phyloP scores from a whole-genome alignment of 1,140 invertebrate genomes.

The Maconellicoccus hirsutus region DNA sequence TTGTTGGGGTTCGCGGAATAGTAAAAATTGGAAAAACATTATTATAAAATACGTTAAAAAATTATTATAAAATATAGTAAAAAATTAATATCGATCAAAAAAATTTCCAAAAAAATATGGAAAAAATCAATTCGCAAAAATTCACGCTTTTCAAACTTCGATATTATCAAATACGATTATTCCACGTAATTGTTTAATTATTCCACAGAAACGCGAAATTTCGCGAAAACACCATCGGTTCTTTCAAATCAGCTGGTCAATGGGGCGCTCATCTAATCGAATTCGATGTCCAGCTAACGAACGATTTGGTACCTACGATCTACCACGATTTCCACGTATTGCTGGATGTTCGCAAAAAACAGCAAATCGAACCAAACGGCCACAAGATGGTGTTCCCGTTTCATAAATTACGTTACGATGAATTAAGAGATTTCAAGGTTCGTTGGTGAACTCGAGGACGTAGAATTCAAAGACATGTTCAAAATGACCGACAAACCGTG shows the following conservation, averaged over 20 bases:
- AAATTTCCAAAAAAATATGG: no score
- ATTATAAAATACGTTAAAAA: no score
- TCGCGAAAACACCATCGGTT: conserved; percentile 90
- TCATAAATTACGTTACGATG: conserved; percentile 77
- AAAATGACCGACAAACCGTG: no score
- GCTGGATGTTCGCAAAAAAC: conserved; percentile 74
- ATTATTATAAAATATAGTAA: no score
- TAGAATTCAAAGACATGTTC: background rate
- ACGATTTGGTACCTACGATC: conserved; percentile 85
- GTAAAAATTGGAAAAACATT: no score
- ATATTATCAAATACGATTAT: no score
- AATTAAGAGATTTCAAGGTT: conserved; percentile 78
- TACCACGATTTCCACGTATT: conserved; percentile 94
- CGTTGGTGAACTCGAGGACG: background rate
- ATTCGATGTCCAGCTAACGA: conserved; percentile 92
- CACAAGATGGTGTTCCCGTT: conserved; percentile 79
- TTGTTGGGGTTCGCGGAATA: no score
- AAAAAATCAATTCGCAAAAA: no score
- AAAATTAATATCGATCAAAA: no score
- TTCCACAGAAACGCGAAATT: conserved; percentile 59
- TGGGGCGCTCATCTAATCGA: conserved; percentile 91
- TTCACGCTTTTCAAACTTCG: no score
- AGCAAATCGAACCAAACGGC: conserved; percentile 46
- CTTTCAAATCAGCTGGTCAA: conserved; percentile 72
- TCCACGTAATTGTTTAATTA: no score